Base-by-base conservation (phyloP, 1,140 invertebrate genomes). In the Lordiphosa collinella region DNA sequence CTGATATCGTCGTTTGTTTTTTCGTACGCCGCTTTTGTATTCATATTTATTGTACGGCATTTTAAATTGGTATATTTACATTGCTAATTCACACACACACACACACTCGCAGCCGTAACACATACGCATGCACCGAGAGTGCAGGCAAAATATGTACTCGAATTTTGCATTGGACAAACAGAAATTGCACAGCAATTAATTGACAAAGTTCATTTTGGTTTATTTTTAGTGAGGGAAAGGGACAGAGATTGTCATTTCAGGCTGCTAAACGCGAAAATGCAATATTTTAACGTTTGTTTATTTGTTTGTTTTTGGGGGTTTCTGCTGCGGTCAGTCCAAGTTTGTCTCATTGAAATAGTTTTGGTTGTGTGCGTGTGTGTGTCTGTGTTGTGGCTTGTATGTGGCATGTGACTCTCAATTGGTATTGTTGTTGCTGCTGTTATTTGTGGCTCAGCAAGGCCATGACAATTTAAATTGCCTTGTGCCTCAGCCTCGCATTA, bases 31-130 rank as follows among this genome's bases (percentile, higher is more conserved):
- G 65, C 71, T 82, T 59, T 75, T 25, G 67, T 75, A 82, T 82
- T 76, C 76, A 82, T 82, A 82, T 82, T 82, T 82, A 82, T 82
- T 82, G 76, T 82, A 64, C 67, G 62, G 71, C 71, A 82, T 82
- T 82, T 82, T 82, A 82, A 82, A 82, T 82, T 82, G 76, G 76
- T 68, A 82, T 82, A 82, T 82, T 82, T 82, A 82, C 76, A 82
- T 82, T 82, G 76, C 76, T 82, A 82, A 82, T 82, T 82, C 68
- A 70, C 71, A 70, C 55, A 75, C 70, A 75, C 54, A 69, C 48
- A 49, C 53, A 57, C 44, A 43, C 54, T 43, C 35, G 43, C 18
- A 56, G 49, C n/a, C n/a, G n/a, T n/a, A 43, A 25, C 36, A 55
- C 12, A 12, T 1, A 7, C 18, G 35, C 18, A 48, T 29, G 9